These are phyloP conservation scores for Lacerta agilis DNA, from an alignment of 2,797 vertebrate species.

Conservation along the genomic window DNA sequence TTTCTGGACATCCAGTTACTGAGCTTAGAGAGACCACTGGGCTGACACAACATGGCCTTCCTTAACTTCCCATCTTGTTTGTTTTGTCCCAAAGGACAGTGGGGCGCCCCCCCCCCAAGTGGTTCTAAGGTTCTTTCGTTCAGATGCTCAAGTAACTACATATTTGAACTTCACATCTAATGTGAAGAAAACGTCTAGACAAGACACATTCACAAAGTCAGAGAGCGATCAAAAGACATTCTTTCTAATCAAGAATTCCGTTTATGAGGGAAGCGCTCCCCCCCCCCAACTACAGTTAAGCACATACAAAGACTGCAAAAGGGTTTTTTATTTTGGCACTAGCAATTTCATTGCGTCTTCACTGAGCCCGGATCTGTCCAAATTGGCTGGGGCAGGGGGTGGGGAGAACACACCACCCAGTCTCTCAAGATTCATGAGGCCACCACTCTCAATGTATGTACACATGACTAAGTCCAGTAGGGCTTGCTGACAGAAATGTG, in stretches of 20 bases:
- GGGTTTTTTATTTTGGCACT: constrained; percentile 8
- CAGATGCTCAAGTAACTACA: constrained; percentile 43
- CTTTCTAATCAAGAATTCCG: constrained; percentile 48
- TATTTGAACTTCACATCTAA: constrained; percentile 42
- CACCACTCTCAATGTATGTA: not conserved
- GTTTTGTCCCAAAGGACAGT: not conserved
- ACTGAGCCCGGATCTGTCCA: not conserved
- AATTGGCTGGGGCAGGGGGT: not conserved
- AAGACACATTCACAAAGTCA: constrained; percentile 2
- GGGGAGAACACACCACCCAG: too few relatives aligned
- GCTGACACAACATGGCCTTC: not conserved
- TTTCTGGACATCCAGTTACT: not conserved
- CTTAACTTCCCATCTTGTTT: constrained; percentile 13
- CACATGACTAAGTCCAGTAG: not conserved
- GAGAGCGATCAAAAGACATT: constrained; percentile 42
- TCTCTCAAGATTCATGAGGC: not conserved
- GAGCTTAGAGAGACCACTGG: not conserved
- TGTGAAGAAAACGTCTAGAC: constrained; percentile 25
- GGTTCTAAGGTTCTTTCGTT: constrained; percentile 41
- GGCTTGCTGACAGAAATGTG: not conserved
- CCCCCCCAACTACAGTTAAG: constrained; percentile 22
- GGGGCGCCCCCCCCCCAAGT: not conserved
- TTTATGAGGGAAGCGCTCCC: constrained; percentile 28
- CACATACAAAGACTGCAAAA: constrained; percentile 26
- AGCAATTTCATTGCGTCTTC: not conserved